Evolutionary conservation across 2,888 invertebrate species (phyloP).

Genomic region (Linnaemya tessellans): DNA sequence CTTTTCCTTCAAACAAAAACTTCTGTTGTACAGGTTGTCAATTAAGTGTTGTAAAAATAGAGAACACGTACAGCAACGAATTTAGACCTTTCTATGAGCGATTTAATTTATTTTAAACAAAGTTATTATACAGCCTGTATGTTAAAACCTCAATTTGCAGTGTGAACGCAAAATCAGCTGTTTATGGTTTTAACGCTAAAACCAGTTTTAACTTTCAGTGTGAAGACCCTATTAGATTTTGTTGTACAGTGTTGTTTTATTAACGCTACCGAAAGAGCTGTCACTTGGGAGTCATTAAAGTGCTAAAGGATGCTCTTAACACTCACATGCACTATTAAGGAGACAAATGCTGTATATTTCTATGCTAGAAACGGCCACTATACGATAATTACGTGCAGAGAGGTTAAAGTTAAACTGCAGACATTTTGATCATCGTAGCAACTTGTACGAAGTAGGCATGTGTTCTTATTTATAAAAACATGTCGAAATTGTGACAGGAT

Average conservation of each 20-base stretch:
- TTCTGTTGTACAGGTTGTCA: too few species aligned
- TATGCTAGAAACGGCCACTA: neutral
- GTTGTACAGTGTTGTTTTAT: neutral
- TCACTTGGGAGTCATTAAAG: constrained; percentile 70
- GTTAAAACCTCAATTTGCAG: too few species aligned
- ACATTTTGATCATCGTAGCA: neutral
- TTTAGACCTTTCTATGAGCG: too few species aligned
- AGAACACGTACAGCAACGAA: too few species aligned
- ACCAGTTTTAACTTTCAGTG: too few species aligned
- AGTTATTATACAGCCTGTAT: too few species aligned
- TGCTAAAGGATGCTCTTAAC: constrained; percentile 40
- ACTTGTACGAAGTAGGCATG: neutral
- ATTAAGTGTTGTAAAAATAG: too few species aligned
- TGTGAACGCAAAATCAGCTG: too few species aligned
- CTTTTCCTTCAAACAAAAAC: too few species aligned
- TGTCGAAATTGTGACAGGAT: constrained; percentile 53
- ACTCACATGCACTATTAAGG: neutral
- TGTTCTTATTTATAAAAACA: constrained; percentile 1
- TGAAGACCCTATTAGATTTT: too few species aligned
- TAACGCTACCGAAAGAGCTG: constrained; percentile 34
- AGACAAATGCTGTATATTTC: neutral
- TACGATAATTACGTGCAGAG: neutral
- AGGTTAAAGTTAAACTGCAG: constrained; percentile 24
- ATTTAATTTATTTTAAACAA: too few species aligned
- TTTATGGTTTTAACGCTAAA: too few species aligned